Evolutionary conservation across 2,113 vertebrate genomes (phyloP).

Genomic region (Anolis carolinensis): DNA sequence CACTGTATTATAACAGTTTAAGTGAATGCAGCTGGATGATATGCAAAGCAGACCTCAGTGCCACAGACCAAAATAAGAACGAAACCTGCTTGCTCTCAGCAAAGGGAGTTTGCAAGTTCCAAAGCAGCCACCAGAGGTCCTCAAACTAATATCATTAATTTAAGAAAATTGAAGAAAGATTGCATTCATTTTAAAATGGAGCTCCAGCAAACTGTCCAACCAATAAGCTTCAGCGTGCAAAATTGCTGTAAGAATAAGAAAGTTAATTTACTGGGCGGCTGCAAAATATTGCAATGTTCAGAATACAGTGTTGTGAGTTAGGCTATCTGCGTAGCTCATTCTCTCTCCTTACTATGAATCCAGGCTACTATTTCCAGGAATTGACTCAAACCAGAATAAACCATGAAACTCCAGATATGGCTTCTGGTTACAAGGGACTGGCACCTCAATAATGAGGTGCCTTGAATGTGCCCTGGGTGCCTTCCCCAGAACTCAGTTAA

Average conservation of each 20-base stretch:
- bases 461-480: not conserved
- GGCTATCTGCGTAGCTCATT: not conserved
- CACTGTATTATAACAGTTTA: not conserved
- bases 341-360: not conserved
- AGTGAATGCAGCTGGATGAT: not conserved
- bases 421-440: not conserved
- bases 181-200: slow-evolving; percentile 27
- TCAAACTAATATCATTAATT: slow-evolving; percentile 10
- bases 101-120: not conserved
- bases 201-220: not conserved
- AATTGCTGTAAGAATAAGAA: not conserved
- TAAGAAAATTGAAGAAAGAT: not conserved
- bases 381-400: not conserved
- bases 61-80: not conserved
- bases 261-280: not conserved
- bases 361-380: not conserved
- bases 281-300: not conserved
- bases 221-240: not conserved
- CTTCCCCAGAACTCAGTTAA: not conserved
- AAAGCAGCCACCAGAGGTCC: slow-evolving; percentile 17
- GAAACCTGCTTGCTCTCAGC: not conserved
- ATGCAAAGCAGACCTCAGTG: not conserved
- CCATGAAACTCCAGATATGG: not conserved
- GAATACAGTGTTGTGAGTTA: not conserved
- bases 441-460: not conserved